phyloP scores from a whole-genome alignment of 2,888 invertebrate genomes.

The Willowsia nigromaculata region DNA sequence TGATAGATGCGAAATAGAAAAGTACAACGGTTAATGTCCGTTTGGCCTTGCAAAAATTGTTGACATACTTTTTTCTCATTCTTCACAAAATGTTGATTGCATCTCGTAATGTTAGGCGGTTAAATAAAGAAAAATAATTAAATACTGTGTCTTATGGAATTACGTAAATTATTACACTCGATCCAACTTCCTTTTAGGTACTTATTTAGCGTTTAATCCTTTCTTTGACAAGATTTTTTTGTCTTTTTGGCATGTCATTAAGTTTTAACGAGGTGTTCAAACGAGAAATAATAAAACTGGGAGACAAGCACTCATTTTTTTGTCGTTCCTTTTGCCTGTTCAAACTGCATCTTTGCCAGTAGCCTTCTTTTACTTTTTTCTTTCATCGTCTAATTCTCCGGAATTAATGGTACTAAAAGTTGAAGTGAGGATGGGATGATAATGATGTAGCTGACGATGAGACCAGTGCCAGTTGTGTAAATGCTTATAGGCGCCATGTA shows the following conservation, averaged over 20 bases:
- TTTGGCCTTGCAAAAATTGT: not conserved
- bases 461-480: not conserved
- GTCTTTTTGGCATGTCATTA: constrained; percentile 37
- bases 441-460: not conserved
- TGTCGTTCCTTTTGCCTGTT: not conserved
- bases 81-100: not conserved
- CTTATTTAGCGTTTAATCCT: not conserved
- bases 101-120: not conserved
- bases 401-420: constrained; percentile 16
- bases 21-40: not conserved
- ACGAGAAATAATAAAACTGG: constrained; percentile 22
- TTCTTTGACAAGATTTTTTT: constrained; percentile 6
- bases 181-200: not conserved
- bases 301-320: not conserved
- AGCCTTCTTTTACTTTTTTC: not conserved
- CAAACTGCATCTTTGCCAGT: not conserved
- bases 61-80: not conserved
- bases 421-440: not conserved
- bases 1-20: not conserved
- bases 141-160: not conserved
- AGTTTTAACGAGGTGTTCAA: constrained; percentile 42
- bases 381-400: not conserved
- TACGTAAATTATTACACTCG: not conserved
- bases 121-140: not conserved
- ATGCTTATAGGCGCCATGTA: not conserved